Base-by-base conservation (phyloP, 2,888 invertebrate genomes). In the Phorcus lineatus region DNA sequence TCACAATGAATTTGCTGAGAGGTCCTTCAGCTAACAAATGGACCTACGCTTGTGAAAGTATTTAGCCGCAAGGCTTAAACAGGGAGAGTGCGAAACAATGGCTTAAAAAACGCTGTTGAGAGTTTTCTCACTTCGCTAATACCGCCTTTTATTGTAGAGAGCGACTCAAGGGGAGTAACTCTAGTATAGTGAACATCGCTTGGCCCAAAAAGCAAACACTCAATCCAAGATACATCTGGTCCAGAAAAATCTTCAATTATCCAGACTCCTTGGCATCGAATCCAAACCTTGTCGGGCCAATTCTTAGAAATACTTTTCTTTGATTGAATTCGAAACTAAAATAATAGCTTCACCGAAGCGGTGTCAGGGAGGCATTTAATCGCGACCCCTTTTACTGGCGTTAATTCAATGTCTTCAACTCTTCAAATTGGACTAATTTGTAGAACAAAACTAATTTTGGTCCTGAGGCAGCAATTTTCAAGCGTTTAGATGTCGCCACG, bases 371-470 rank as follows among this genome's bases (percentile, higher is more conserved):
- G 40, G 70, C 70, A 70, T 36, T 70, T 22, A 24, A 57, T 36
- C 19, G 28, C 70, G 28, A 28, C 31, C 70, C 70, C 67, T 70
- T 70, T 70, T 70, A 36, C 70, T 70, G 36, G 36, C 36, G 70
- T 36, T 70, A 70, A 70, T 70, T 70, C 40, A 70, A 31, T 36
- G 70, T 36, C 70, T 70, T 40, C 31, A 70, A 70, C 28, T 55
- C 9, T 40, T 55, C 76, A 76, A 76, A 54, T 55, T 76, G 76
- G 55, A 76, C 76, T 54, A 76, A 76, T 76, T 76, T 55, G 17
- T 28, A 55, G 76, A 76, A 76, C 76, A 76, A 76, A 76, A 76
- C 54, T 19, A 31, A 70, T 36, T 70, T 36, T 70, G 70, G 40
- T 36, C 70, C 70, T 40, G 28, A 70, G 70, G 70, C 70, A 40